Percentiles rank a stretch among this genome's conserved stretches.
These are phyloP conservation scores for Dioctria linearis DNA, from an alignment of 2,888 invertebrate genomes.

Conservation along the genomic window DNA sequence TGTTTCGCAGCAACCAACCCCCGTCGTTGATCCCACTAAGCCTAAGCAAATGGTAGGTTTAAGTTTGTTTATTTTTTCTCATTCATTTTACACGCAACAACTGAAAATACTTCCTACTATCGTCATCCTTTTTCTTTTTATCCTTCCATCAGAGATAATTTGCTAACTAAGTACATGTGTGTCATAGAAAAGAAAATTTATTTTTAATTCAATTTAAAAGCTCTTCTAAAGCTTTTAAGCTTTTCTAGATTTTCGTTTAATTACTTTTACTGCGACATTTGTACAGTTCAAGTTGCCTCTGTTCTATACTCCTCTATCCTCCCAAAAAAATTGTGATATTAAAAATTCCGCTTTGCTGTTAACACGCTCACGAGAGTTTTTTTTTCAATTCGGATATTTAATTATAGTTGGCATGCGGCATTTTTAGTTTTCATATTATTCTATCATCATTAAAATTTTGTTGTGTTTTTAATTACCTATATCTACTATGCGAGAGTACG, in stretches of 20 bases:
- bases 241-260: background rate
- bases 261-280: background rate
- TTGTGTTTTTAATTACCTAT: background rate
- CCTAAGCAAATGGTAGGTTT: constrained; percentile 78
- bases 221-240: background rate
- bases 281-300: background rate
- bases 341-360: constrained; percentile 57
- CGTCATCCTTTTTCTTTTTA: background rate
- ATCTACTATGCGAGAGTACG: too few species aligned
- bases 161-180: background rate
- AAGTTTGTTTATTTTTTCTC: constrained; percentile 61
- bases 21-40: constrained; percentile 77
- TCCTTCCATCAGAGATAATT: background rate
- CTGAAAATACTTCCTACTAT: constrained; percentile 1
- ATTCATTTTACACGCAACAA: constrained; percentile 24
- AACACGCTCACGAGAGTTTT: constrained; percentile 46
- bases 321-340: constrained; percentile 48
- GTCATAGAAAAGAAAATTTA: background rate
- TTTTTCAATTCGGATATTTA: constrained; percentile 22
- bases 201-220: too few species aligned
- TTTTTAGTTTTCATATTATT: constrained; percentile 56
- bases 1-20: constrained; percentile 74
- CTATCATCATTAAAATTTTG: constrained; percentile 23
- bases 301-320: background rate
- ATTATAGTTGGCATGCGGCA: constrained; percentile 56